Evolutionary conservation across 2,797 vertebrate species (phyloP), one percentile per base, ranked within the genome.

Genomic region (Sandelia bainsii): DNA sequence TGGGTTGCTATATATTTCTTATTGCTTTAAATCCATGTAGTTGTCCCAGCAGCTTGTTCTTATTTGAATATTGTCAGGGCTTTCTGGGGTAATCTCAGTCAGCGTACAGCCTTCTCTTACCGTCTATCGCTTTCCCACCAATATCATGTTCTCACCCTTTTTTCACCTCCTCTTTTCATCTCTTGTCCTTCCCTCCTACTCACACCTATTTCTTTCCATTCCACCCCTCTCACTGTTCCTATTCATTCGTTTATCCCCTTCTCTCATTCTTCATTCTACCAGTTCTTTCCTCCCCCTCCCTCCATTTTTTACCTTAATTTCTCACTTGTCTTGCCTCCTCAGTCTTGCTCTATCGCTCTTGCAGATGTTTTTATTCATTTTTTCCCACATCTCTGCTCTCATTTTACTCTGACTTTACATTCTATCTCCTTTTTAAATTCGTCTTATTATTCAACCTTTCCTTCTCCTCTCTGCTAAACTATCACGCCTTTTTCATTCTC

Each of bases 21-120:
- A 83, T 84, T 90, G 77, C 84, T 88, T 76, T 92, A 87, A 83
- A 93, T 92, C 90, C 83, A 78, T 40, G 49, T 72, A 74, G 89
- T 83, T 86, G 83, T 65, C 85, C 81, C 88, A 77, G 83, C 73
- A 89, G 79, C 73, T 84, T 62, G 62, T 78, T 87, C 79, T 75
- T 77, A 80, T 84, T 87, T 88, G 81, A 89, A 85, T 90, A 80
- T 82, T 80, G 89, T 91, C 85, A 81, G 80, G 83, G 77, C 64
- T 86, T 86, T 78, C 61, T 7, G 6, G 48, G 61, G 56, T 83
- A 78, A 84, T 84, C 73, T 83, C 57, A 53, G 61, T 64, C 64
- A 37, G 56, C 25, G 11, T 29, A 17, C 22, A 48, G 25, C n/a
- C n/a, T 58, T 25, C 25, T 20, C 23, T 20, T 29, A 3, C 53